Conservation (phyloP, 1,140 invertebrate genomes). For the Caligus rogercresseyi region DNA sequence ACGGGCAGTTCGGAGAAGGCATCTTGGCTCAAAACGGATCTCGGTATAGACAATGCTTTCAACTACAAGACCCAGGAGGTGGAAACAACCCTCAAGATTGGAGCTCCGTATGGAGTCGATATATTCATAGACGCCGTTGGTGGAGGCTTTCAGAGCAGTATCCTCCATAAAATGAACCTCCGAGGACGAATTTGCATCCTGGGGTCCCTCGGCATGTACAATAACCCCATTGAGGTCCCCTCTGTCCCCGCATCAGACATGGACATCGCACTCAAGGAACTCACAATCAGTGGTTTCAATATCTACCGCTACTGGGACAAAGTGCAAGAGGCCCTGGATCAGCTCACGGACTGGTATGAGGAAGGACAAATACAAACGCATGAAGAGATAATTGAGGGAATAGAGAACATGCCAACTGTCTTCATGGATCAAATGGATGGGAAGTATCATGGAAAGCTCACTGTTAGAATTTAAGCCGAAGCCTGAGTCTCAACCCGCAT, state of each 20-base stretch:
- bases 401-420: conserved; percentile 43
- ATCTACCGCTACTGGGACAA: conserved; percentile 5
- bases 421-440: conserved; percentile 43
- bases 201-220: not conserved
- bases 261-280: conserved; percentile 12
- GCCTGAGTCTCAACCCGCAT: too few species aligned
- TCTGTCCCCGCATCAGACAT: not conserved
- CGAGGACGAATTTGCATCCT: not conserved
- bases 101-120: conserved; percentile 39
- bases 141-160: conserved; percentile 3
- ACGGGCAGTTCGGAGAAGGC: conserved; percentile 16
- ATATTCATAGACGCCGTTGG: conserved; percentile 19
- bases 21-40: conserved; percentile 41
- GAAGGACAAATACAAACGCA: conserved; percentile 39
- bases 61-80: conserved; percentile 49
- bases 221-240: not conserved
- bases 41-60: conserved; percentile 45
- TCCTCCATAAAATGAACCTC: not conserved
- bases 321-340: conserved; percentile 1
- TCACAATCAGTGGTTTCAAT: conserved; percentile 15
- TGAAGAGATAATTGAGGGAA: conserved; percentile 42
- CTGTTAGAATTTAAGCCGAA: conserved; percentile 34
- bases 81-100: conserved; percentile 35
- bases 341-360: not conserved
- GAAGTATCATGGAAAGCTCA: conserved; percentile 42